Conservation (phyloP, 1,140 invertebrate genomes). For the Acromyrmex echinatior region DNA sequence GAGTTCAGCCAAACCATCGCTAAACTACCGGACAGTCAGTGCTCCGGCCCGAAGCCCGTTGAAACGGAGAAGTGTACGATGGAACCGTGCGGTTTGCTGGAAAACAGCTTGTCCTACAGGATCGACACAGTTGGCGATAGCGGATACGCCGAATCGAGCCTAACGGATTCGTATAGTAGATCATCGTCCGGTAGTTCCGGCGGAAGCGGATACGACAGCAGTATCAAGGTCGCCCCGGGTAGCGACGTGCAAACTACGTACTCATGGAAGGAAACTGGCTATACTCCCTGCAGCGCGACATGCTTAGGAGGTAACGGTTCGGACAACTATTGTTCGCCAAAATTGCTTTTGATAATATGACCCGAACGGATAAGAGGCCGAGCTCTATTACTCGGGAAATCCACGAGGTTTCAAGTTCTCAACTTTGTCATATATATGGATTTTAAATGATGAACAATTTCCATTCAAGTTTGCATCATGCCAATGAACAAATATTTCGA, state of each 20-base stretch:
- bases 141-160: constrained; percentile 87
- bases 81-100: constrained; percentile 89
- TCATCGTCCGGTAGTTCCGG: constrained; percentile 71
- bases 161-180: constrained; percentile 89
- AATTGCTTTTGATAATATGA: constrained; percentile 35
- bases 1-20: constrained; percentile 95
- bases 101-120: constrained; percentile 83
- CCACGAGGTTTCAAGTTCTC: neutral
- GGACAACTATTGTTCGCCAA: constrained; percentile 25
- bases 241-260: constrained; percentile 89
- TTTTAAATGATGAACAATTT: constrained; percentile 34
- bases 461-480: neutral
- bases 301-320: constrained; percentile 94
- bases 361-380: constrained; percentile 1
- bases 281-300: constrained; percentile 96
- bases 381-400: neutral
- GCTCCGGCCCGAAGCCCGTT: constrained; percentile 93
- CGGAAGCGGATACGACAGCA: constrained; percentile 82
- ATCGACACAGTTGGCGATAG: constrained; percentile 86
- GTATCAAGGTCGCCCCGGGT: constrained; percentile 87
- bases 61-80: constrained; percentile 93
- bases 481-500: neutral
- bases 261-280: constrained; percentile 94
- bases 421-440: neutral
- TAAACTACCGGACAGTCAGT: constrained; percentile 95